Evolutionary conservation across 1,140 invertebrate genomes (phyloP).

Genomic region (Drosophila kanapiae): DNA sequence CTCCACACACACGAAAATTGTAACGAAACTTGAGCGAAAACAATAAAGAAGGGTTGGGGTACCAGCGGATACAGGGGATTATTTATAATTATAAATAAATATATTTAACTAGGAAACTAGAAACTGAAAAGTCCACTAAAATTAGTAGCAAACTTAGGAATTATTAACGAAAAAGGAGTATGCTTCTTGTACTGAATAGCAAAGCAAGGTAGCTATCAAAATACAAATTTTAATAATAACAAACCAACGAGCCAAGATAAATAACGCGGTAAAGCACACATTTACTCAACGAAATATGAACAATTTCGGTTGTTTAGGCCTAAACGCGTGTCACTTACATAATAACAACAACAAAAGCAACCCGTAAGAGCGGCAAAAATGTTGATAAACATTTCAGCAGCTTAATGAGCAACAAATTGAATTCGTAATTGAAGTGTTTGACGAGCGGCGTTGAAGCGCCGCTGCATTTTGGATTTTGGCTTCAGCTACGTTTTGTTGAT

Average conservation of each 20-base stretch:
- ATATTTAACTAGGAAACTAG: neutral
- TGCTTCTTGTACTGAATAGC: neutral
- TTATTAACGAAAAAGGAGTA: neutral
- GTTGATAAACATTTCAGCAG: slow-evolving; percentile 75
- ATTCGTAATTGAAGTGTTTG: slow-evolving; percentile 75
- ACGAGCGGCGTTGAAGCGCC: slow-evolving; percentile 40
- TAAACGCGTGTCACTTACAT: slow-evolving; percentile 72
- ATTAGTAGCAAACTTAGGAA: too few relatives aligned
- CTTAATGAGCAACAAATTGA: slow-evolving; percentile 80
- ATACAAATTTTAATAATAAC: neutral
- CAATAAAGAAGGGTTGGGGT: slow-evolving; percentile 18
- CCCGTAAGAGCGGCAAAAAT: slow-evolving; percentile 45
- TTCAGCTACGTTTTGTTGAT: slow-evolving; percentile 20
- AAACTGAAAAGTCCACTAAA: neutral
- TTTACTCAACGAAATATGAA: slow-evolving; percentile 34
- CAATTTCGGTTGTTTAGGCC: slow-evolving; percentile 34
- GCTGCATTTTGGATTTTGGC: slow-evolving; percentile 25
- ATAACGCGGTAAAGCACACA: slow-evolving; percentile 29
- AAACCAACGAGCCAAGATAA: slow-evolving; percentile 1
- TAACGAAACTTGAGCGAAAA: slow-evolving; percentile 26
- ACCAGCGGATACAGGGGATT: neutral
- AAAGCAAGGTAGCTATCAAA: neutral
- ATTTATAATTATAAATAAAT: neutral
- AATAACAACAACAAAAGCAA: slow-evolving; percentile 34
- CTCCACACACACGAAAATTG: slow-evolving; percentile 29